These are phyloP conservation scores for Burhinus oedicnemus DNA, from an alignment of 2,113 vertebrate species.

Conservation along the genomic window DNA sequence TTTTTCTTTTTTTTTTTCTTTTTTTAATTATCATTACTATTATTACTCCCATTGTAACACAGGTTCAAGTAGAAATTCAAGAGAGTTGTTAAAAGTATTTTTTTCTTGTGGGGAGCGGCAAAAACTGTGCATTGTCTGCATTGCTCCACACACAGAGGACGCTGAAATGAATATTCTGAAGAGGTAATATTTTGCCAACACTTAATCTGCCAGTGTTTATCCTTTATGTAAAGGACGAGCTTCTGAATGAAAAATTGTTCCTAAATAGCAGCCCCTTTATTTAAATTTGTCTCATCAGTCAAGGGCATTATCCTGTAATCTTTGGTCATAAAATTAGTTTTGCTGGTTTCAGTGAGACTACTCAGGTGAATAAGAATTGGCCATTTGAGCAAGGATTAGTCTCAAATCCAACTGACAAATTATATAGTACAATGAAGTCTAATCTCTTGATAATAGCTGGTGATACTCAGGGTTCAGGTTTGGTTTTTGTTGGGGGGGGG, in stretches of 20 bases:
- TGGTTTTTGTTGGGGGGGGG: background rate
- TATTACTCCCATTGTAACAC: background rate
- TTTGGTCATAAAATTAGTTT: slow-evolving; percentile 27
- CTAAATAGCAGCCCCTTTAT: slow-evolving; percentile 1
- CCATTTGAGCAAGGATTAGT: slow-evolving; percentile 22
- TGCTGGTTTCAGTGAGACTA: background rate
- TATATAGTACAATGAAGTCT: background rate
- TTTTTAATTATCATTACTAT: background rate
- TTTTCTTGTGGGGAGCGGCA: slow-evolving; percentile 22
- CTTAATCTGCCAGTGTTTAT: slow-evolving; percentile 56
- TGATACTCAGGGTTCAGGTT: background rate
- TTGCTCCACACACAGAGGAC: background rate
- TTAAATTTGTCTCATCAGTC: slow-evolving; percentile 29
- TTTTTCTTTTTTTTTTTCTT: background rate
- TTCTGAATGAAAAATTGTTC: slow-evolving; percentile 21
- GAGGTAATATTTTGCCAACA: slow-evolving; percentile 59
- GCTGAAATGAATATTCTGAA: slow-evolving; percentile 58
- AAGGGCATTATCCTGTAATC: slow-evolving; percentile 12
- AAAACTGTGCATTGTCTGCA: slow-evolving; percentile 44
- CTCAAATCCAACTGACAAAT: slow-evolving; percentile 10
- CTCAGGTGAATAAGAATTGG: slow-evolving; percentile 24
- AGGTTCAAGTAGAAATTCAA: slow-evolving; percentile 35
- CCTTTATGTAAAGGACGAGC: background rate
- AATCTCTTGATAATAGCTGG: background rate
- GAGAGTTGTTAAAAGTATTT: slow-evolving; percentile 47